Evolutionary conservation across 2,113 vertebrate species (phyloP).

Genomic region (Neolamprologus modestus): DNA sequence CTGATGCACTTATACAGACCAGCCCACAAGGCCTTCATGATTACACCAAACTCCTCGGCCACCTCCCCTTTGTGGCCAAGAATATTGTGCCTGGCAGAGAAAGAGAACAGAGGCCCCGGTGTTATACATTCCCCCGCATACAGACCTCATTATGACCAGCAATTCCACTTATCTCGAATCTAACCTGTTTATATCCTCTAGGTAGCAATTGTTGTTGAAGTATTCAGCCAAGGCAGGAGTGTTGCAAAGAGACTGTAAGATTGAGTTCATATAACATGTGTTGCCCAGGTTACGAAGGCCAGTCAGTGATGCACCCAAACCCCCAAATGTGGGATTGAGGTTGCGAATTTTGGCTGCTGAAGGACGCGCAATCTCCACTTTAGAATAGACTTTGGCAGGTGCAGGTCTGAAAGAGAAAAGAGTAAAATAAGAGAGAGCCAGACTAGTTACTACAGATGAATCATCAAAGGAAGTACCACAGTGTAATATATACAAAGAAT

Average conservation of each 20-base stretch:
- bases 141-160: background rate
- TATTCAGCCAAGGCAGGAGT: slow-evolving; percentile 88
- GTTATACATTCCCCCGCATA: background rate
- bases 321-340: slow-evolving; percentile 91
- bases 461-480: background rate
- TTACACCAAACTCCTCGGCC: slow-evolving; percentile 94
- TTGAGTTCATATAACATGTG: slow-evolving; percentile 99
- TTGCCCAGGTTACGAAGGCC: slow-evolving; percentile 96
- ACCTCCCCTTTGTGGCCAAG: slow-evolving; percentile 97
- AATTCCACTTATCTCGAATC: background rate
- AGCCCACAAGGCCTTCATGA: slow-evolving; percentile 95
- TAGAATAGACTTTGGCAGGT: slow-evolving; percentile 62
- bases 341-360: slow-evolving; percentile 91
- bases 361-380: slow-evolving; percentile 86
- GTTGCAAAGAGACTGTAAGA: slow-evolving; percentile 96
- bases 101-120: background rate
- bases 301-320: slow-evolving; percentile 84
- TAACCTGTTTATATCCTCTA: slow-evolving; percentile 96
- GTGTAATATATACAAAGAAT: background rate
- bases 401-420: slow-evolving; percentile 48
- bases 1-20: slow-evolving; percentile 93
- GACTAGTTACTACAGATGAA: background rate
- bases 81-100: slow-evolving; percentile 80
- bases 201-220: slow-evolving; percentile 88
- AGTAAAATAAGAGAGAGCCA: background rate